Evolutionary conservation across 2,888 invertebrate genomes (phyloP).

Genomic region (Ormia ochracea): DNA sequence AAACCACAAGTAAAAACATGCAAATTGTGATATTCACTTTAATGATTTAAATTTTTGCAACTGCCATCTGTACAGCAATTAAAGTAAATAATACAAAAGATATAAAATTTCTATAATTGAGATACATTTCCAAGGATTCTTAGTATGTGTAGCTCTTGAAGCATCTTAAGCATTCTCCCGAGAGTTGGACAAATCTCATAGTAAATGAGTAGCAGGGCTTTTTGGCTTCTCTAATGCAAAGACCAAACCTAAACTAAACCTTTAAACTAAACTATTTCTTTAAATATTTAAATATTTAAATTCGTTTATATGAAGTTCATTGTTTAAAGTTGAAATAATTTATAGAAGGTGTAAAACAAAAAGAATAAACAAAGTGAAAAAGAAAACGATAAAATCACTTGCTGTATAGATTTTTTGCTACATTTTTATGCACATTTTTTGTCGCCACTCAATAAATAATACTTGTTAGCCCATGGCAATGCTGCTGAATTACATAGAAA

Average conservation of each 20-base stretch:
- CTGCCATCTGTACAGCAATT: conserved; percentile 1
- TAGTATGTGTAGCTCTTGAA: no score
- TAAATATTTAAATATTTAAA: neutral
- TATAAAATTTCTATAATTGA: neutral
- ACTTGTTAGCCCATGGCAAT: neutral
- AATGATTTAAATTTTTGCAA: neutral
- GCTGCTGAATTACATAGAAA: neutral
- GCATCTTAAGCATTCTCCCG: no score
- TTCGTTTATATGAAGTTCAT: no score
- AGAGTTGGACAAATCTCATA: no score
- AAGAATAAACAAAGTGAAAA: no score
- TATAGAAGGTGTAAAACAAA: neutral
- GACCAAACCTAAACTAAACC: neutral
- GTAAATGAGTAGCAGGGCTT: no score
- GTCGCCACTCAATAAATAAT: conserved; percentile 6
- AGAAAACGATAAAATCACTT: neutral
- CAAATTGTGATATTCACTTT: neutral
- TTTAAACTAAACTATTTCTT: neutral
- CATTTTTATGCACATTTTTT: neutral
- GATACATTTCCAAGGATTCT: neutral
- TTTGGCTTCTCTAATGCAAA: neutral
- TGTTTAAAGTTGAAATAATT: neutral
- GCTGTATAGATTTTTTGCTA: neutral
- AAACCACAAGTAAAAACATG: conserved; percentile 4
- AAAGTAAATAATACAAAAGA: neutral